phyloP scores from a whole-genome alignment of 2,113 vertebrate genomes.

The Urocynchramus pylzowi region DNA sequence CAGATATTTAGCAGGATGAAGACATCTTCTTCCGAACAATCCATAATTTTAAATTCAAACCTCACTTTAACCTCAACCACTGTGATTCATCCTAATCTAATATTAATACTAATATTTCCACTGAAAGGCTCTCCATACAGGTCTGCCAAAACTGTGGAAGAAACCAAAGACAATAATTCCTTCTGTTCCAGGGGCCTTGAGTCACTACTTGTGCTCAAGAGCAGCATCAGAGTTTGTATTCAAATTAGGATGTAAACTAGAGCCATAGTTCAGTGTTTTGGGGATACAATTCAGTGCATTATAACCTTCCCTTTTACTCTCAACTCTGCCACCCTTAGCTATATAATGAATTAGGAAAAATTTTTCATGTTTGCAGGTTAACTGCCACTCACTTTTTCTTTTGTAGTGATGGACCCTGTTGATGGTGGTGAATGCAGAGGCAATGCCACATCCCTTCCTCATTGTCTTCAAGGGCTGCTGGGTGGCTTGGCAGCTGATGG shows the following conservation, averaged over 20 bases:
- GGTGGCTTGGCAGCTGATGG: neutral
- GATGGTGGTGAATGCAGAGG: neutral
- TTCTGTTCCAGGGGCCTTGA: accelerated
- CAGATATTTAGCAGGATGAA: neutral
- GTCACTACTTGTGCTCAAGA: neutral
- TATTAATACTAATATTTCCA: neutral
- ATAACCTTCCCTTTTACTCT: neutral
- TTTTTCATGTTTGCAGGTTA: neutral
- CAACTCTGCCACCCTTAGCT: neutral
- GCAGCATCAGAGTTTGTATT: neutral
- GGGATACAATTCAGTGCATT: neutral
- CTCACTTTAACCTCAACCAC: neutral
- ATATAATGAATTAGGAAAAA: neutral
- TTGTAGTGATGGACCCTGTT: neutral
- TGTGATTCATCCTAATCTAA: neutral
- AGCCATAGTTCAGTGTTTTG: neutral
- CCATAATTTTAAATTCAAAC: neutral
- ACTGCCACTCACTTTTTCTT: neutral
- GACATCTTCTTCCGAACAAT: accelerated
- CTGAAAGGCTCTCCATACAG: neutral
- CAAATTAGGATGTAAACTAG: neutral
- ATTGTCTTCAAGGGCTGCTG: neutral
- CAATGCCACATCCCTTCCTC: neutral
- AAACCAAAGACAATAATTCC: neutral
- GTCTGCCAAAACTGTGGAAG: neutral